These are phyloP conservation scores for Lochmaea crataegi DNA, from an alignment of 2,888 invertebrate species.

Conservation along the genomic window DNA sequence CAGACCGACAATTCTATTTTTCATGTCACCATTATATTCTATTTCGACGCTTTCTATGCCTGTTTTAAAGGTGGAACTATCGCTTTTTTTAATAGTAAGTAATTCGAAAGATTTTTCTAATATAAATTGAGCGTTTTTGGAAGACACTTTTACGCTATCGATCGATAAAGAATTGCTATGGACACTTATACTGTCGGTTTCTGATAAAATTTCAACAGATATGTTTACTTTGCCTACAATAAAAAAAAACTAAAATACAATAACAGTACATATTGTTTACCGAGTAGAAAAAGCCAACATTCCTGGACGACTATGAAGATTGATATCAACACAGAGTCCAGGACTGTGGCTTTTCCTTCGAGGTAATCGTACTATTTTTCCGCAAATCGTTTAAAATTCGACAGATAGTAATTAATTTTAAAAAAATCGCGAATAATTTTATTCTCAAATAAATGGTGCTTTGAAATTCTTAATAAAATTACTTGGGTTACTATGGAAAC, in stretches of 20 bases:
- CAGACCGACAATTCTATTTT: slow-evolving; percentile 77
- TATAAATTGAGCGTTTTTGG: slow-evolving; percentile 45
- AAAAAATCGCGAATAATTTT: no score
- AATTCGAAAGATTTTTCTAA: slow-evolving; percentile 52
- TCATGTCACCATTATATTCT: slow-evolving; percentile 74
- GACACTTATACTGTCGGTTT: slow-evolving; percentile 68
- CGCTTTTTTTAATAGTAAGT: slow-evolving; percentile 52
- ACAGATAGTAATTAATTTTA: no score
- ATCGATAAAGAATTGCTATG: slow-evolving; percentile 73
- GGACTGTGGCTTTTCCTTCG: no score
- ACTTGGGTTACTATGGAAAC: no score
- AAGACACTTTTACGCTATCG: slow-evolving; percentile 60
- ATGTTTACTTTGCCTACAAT: slow-evolving; percentile 65
- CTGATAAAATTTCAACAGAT: slow-evolving; percentile 62
- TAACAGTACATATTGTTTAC: no score
- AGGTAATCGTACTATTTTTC: no score
- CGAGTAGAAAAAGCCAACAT: no score
- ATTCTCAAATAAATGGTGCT: no score
- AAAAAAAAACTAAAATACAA: neutral
- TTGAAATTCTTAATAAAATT: no score
- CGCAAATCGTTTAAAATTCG: no score
- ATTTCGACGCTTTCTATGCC: slow-evolving; percentile 69
- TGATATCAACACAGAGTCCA: no score
- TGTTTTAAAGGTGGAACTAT: slow-evolving; percentile 45
- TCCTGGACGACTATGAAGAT: no score